phyloP scores from a whole-genome alignment of 2,888 invertebrate species.

The Drosophila paucipuncta region DNA sequence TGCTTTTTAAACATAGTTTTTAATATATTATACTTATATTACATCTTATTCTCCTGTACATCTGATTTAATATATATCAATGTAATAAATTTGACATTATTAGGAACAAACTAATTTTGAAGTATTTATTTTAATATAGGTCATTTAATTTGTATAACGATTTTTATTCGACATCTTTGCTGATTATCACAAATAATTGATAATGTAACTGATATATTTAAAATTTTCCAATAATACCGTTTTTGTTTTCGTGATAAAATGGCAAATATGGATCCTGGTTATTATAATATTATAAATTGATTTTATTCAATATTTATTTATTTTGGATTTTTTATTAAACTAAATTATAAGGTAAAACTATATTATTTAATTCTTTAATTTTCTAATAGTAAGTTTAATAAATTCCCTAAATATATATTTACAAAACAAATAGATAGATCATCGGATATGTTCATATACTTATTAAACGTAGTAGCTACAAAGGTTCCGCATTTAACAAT shows the following conservation, averaged over 20 bases:
- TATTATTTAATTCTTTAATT: background rate
- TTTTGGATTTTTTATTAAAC: background rate
- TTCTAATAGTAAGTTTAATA: background rate
- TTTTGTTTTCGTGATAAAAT: background rate
- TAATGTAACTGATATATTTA: background rate
- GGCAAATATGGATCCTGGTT: background rate
- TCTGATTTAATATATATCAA: background rate
- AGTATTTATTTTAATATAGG: background rate
- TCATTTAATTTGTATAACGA: background rate
- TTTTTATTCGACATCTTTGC: background rate
- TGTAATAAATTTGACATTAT: background rate
- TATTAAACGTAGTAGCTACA: slow-evolving; percentile 33
- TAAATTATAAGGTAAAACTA: background rate
- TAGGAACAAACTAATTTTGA: background rate
- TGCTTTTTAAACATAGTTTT: background rate
- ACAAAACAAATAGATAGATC: slow-evolving; percentile 17
- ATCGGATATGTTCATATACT: slow-evolving; percentile 35
- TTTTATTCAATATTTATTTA: background rate
- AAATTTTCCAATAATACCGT: background rate
- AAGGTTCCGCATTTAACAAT: slow-evolving; percentile 63
- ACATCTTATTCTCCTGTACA: background rate
- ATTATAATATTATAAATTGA: background rate
- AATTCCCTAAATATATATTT: slow-evolving; percentile 13
- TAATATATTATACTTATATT: background rate
- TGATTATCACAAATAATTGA: background rate